Base-by-base conservation (phyloP, 2,113 vertebrate genomes). In the Rostratula benghalensis region DNA sequence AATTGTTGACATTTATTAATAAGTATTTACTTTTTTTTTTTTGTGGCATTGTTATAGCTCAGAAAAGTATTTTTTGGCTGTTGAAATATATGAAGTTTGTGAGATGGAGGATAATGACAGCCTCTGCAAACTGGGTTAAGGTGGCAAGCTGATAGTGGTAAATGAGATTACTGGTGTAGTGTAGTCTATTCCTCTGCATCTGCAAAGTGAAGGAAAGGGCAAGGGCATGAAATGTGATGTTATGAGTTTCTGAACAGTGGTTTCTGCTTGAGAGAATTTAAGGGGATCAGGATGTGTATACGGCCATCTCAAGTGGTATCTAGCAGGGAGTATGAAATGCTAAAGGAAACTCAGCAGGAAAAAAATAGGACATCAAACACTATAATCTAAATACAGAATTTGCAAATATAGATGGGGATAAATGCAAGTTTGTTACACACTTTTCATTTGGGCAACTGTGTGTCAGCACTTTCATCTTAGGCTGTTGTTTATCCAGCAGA, bases 271-370 rank as follows among this genome's bases (percentile, higher is more conserved):
- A 50, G 90, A 93, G 65, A 63, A 27, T 94, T 86, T 71, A 69
- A 45, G 75, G 73, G 53, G 31, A 82, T 93, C 51, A 53, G 86
- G 23, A 51, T 82, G 30, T n/a, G 11, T 45, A 7, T 68, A 28
- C 0, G 8, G 57, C 82, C 86, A 57, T 94, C 81, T 87, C 56
- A n/a, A 82, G 67, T 76, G 50, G 25, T 83, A 85, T 79, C 86
- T 65, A 54, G 56, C 27, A 77, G 73, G 39, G 84, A 69, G 50
- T 93, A 85, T 69, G 60, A 87, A 91, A 92, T 31, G 41, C 57
- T 79, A 76, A 94, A 85, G 65, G 86, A 89, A 96, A 91, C 57
- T 87, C 69, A 69, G 53, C 81, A 87, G 85, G 82, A 85, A 85
- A 91, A 46, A 89, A 69, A 75, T 12, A 78, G 61, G 57, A 18